Conservation (phyloP, 2,797 vertebrate genomes). For the Oryzias dopingdopingensis region DNA sequence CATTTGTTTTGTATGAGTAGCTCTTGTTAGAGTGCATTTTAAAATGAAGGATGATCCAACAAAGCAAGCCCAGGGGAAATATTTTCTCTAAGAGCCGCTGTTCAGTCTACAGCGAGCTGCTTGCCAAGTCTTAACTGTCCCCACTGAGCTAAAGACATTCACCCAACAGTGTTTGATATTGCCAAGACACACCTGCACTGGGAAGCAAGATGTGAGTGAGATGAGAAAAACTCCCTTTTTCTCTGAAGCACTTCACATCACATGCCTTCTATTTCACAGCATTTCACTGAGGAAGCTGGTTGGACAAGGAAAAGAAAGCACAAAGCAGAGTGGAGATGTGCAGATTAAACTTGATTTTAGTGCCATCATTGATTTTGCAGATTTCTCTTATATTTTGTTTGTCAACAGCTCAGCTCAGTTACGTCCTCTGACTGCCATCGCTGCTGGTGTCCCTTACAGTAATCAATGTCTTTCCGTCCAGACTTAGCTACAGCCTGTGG, state of each 20-base stretch:
- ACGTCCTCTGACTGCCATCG: conserved; percentile 47
- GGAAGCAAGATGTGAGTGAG: conserved; percentile 9
- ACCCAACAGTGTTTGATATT: conserved; percentile 46
- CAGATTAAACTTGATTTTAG: conserved; percentile 36
- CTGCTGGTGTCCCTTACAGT: conserved; percentile 63
- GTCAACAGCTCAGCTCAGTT: conserved; percentile 43
- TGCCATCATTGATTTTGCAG: conserved; percentile 43
- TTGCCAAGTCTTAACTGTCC: conserved; percentile 68
- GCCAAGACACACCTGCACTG: conserved; percentile 49
- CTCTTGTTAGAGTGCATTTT: conserved; percentile 27
- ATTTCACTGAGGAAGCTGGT: conserved; percentile 23
- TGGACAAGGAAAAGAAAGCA: not conserved
- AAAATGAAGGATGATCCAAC: conserved; percentile 65
- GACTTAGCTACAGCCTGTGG: conserved; percentile 55
- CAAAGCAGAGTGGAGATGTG: conserved; percentile 3
- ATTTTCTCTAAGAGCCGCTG: conserved; percentile 61
- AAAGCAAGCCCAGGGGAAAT: conserved; percentile 57
- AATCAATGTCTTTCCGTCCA: conserved; percentile 68
- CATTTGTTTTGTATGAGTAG: conserved; percentile 17
- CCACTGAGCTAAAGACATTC: conserved; percentile 68
- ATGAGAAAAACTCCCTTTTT: conserved; percentile 13
- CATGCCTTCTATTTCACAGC: conserved; percentile 18
- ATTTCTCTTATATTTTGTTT: conserved; percentile 54
- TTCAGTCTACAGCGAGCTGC: conserved; percentile 55
- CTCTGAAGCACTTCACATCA: conserved; percentile 6